Percentiles rank a stretch among this genome's conserved stretches.
phyloP scores from a whole-genome alignment of 1,140 invertebrate genomes.

The Ericerus pela region DNA sequence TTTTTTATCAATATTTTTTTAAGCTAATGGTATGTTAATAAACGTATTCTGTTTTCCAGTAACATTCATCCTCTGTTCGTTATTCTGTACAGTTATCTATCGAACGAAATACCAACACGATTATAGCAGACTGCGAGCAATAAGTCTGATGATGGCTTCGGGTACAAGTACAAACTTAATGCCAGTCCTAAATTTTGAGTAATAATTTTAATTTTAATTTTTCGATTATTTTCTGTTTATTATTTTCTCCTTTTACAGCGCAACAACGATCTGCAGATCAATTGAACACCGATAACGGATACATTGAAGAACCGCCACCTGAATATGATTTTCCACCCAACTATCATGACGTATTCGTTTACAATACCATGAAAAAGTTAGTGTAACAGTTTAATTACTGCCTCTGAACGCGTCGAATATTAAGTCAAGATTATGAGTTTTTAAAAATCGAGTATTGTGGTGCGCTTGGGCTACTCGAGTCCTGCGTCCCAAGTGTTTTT shows the following conservation, averaged over 20 bases:
- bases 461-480: too few species aligned
- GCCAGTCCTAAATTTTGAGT: not conserved
- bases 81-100: not conserved
- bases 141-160: slow-evolving; percentile 7
- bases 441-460: too few species aligned
- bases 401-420: too few species aligned
- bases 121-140: slow-evolving; percentile 7
- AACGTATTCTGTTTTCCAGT: not conserved
- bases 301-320: slow-evolving; percentile 48
- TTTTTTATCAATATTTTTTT: slow-evolving; percentile 12
- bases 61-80: slow-evolving; percentile 8
- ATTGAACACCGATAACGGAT: slow-evolving; percentile 36
- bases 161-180: not conserved
- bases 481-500: too few species aligned
- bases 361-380: not conserved
- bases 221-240: not conserved
- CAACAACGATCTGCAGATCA: slow-evolving; percentile 30
- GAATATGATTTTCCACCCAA: slow-evolving; percentile 52
- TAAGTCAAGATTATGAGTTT: too few species aligned
- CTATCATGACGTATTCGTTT: slow-evolving; percentile 48
- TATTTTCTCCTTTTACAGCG: slow-evolving; percentile 18
- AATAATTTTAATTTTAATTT: not conserved
- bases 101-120: not conserved
- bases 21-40: not conserved
- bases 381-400: too few species aligned